Conservation (phyloP, 2,888 invertebrate species). For the Carcina quercana region DNA sequence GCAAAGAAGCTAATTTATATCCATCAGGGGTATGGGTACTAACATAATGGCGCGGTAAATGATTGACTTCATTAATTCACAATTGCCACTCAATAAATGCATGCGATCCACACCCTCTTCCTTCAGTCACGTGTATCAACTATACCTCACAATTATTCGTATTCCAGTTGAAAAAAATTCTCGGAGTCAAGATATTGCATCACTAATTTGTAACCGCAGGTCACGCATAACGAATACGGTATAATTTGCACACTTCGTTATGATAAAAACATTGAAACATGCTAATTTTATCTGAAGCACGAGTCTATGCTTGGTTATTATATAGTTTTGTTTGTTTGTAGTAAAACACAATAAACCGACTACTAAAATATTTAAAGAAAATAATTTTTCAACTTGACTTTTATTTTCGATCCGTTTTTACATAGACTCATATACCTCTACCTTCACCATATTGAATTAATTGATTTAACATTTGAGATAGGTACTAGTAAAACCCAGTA, state of each 20-base stretch:
- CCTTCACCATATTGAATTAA: no score
- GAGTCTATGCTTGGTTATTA: no score
- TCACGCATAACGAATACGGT: constrained; percentile 25
- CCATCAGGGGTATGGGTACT: constrained; percentile 27
- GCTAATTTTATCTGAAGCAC: no score
- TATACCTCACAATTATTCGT: constrained; percentile 7
- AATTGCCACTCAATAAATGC: constrained; percentile 41
- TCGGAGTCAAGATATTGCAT: constrained; percentile 18
- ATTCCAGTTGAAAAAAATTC: constrained; percentile 7
- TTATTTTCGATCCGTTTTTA: no score
- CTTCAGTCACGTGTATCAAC: constrained; percentile 16
- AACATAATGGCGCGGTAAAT: constrained; percentile 33
- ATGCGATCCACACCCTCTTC: constrained; percentile 25
- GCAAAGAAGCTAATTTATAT: constrained; percentile 29
- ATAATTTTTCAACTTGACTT: no score
- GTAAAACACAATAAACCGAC: no score
- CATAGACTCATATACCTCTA: no score
- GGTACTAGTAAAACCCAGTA: no score
- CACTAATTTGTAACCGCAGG: constrained; percentile 29
- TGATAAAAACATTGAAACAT: no score
- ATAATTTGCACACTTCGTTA: constrained; percentile 22
- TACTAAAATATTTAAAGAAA: no score
- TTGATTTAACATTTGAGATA: no score
- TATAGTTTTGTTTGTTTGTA: no score
- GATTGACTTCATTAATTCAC: constrained; percentile 42